Percentiles rank a stretch among this genome's conserved stretches.
phyloP scores from a whole-genome alignment of 2,888 invertebrate genomes.

The Amphipoea lucens region DNA sequence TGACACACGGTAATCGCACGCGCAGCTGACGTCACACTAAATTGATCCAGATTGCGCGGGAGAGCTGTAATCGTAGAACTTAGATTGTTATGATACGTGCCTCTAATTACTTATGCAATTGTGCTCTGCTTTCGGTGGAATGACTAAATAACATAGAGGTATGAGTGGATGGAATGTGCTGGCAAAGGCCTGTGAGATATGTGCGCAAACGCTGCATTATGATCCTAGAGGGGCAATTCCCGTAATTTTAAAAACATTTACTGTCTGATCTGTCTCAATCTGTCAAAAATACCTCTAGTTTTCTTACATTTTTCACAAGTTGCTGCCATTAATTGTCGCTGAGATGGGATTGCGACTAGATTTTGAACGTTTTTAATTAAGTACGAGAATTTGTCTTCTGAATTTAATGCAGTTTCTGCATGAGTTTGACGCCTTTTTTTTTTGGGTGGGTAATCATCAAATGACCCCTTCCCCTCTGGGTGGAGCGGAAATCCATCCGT shows the following conservation, averaged over 20 bases:
- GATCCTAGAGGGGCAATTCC: not conserved
- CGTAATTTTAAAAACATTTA: no score
- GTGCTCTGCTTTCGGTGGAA: conserved; percentile 47
- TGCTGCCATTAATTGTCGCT: no score
- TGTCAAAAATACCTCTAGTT: no score
- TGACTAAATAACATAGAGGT: conserved; percentile 35
- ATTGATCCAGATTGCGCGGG: conserved; percentile 67
- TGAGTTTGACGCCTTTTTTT: not conserved
- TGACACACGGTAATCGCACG: conserved; percentile 64
- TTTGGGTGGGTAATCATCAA: no score
- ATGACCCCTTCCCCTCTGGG: no score
- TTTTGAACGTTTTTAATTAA: no score
- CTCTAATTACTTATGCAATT: conserved; percentile 63
- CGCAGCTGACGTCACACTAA: conserved; percentile 68
- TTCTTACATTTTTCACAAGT: no score
- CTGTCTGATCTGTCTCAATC: no score
- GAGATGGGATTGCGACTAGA: no score
- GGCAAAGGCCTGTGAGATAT: not conserved
- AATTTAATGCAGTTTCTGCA: not conserved
- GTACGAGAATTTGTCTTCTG: no score
- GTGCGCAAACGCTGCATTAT: not conserved
- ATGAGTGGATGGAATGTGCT: conserved; percentile 23
- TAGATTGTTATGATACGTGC: conserved; percentile 61
- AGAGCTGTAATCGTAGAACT: conserved; percentile 61
- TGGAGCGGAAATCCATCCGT: no score